Evolutionary conservation across 30 jellyfish, hydroid and myxozoan genomes (phyloP).

Genomic region (Hydra vulgaris): DNA sequence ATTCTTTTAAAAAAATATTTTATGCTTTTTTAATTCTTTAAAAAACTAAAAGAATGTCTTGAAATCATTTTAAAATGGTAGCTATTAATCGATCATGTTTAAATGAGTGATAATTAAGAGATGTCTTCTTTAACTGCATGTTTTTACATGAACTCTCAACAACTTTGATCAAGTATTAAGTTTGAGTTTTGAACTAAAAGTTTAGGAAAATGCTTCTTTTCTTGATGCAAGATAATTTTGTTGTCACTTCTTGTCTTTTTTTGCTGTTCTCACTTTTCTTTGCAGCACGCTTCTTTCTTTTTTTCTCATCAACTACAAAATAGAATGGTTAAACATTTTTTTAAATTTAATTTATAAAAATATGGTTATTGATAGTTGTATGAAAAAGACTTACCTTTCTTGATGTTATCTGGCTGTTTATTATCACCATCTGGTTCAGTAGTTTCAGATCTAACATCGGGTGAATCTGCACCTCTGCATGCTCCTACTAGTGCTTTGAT

Average conservation of each 20-base stretch:
- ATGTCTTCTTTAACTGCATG: too few species aligned
- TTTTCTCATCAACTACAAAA: constrained; percentile 14
- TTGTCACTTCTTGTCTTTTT: background rate
- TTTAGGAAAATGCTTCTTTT: constrained; percentile 21
- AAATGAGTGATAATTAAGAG: too few species aligned
- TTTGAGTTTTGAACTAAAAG: too few species aligned
- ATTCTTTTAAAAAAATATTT: too few species aligned
- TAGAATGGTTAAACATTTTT: too few species aligned
- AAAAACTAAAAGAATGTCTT: too few species aligned
- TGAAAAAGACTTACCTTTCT: constrained; percentile 10
- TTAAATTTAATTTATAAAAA: too few species aligned
- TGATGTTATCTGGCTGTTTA: background rate
- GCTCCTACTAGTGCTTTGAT: constrained; percentile 76
- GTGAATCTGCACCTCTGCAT: constrained; percentile 15
- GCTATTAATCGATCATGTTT: too few species aligned
- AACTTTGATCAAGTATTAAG: too few species aligned
- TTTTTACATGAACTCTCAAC: too few species aligned
- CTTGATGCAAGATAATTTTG: constrained; percentile 7
- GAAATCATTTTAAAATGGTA: too few species aligned
- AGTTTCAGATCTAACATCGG: constrained; percentile 14
- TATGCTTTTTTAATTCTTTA: too few species aligned
- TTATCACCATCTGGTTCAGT: constrained; percentile 1
- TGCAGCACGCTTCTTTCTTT: background rate
- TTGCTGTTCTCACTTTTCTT: background rate
- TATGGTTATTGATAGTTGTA: background rate